Evolutionary conservation across 2,797 vertebrate genomes (phyloP), one percentile per base, ranked within the genome.

Genomic region (Enteromius trimaculatus): DNA sequence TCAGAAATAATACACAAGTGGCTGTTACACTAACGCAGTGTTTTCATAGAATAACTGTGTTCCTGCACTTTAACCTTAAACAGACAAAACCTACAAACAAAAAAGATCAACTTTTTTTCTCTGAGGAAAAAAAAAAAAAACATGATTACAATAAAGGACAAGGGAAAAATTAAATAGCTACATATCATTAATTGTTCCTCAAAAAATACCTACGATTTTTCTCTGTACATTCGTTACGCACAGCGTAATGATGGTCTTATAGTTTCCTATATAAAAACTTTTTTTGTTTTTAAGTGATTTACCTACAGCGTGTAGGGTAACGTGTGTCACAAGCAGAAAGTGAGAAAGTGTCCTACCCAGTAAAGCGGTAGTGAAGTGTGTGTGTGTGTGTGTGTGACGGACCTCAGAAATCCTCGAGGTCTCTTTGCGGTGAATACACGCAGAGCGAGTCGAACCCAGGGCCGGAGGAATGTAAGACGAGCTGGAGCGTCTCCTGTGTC

Each of bases 181-280:
- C 98, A 99, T 96, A 96, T 99, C 97, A 99, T 99, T 98, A 98
- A 97, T 97, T 97, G 96, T 96, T 98, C 96, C 96, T 98, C 97
- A 97, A 99, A 99, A 98, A 99, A 99, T 98, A 98, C 96, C 97
- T 98, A 99, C 95, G 95, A 97, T 96, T 97, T 97, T 97, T 94
- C 93, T 96, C 97, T 99, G 97, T 98, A 99, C 98, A 99, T 96
- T 98, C 97, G 95, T 98, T 98, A 99, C 98, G 98, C 98, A 97
- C 98, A 99, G 98, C 98, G 97, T 97, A 98, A 98, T 95, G 97
- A 98, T 98, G 97, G 98, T 99, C 98, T 98, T 97, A 97, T 95
- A 97, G 96, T 98, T 96, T 96, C 96, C 96, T 96, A 97, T 96
- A 97, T 97, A 97, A 97, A 97, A 89, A 95, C 94, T 95, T 94